Evolutionary conservation across 2,888 invertebrate genomes (phyloP).

Genomic region (Trachelus stipa): DNA sequence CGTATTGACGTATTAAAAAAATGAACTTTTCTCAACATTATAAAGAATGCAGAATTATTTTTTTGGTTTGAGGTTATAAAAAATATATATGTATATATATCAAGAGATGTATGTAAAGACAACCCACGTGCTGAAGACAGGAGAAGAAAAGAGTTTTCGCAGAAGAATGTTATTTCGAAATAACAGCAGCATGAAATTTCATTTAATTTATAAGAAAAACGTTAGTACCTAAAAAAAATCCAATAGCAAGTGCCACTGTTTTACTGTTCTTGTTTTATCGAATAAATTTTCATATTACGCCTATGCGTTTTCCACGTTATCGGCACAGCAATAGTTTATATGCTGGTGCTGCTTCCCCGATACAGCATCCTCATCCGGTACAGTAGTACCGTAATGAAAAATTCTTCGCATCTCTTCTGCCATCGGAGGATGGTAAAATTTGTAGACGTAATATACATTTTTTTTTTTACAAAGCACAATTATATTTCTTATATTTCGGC

Average conservation of each 20-base stretch:
- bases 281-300: background rate
- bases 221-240: too few relatives aligned
- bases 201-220: background rate
- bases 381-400: background rate
- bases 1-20: background rate
- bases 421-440: background rate
- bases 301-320: background rate
- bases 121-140: background rate
- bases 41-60: background rate
- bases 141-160: background rate
- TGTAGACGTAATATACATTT: background rate
- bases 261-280: background rate
- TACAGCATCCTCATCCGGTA: background rate
- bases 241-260: too few relatives aligned
- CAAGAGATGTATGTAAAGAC: background rate
- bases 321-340: background rate
- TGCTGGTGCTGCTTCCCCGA: background rate
- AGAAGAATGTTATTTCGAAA: background rate
- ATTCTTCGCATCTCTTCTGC: background rate
- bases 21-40: too few relatives aligned
- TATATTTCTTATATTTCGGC: constrained; percentile 24
- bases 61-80: background rate
- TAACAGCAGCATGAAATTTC: background rate
- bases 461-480: constrained; percentile 39
- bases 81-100: background rate